phyloP scores from a whole-genome alignment of 1,140 invertebrate genomes.

The Drosophila tropicalis region DNA sequence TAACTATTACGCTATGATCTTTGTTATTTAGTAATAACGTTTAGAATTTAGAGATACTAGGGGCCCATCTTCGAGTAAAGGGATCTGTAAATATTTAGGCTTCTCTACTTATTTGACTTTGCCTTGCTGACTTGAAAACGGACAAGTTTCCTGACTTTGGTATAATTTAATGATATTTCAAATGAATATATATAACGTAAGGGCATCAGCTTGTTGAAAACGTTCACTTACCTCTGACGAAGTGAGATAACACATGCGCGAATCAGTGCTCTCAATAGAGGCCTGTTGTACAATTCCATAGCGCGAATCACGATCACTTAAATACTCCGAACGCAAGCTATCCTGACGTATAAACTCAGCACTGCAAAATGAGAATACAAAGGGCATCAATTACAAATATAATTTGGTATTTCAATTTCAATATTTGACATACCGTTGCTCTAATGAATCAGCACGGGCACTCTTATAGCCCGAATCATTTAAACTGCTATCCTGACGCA shows the following conservation, averaged over 20 bases:
- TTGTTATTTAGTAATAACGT: too few species aligned
- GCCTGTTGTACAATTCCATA: conserved; percentile 96
- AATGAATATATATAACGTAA: too few species aligned
- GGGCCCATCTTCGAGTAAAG: too few species aligned
- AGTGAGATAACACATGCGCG: conserved; percentile 95
- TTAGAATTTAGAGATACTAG: too few species aligned
- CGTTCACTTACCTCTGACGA: conserved; percentile 94
- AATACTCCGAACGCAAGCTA: conserved; percentile 93
- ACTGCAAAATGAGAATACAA: conserved; percentile 84
- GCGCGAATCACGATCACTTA: conserved; percentile 93
- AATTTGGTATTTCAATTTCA: background rate
- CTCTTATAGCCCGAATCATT: conserved; percentile 94
- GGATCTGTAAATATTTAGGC: too few species aligned
- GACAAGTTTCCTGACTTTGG: too few species aligned
- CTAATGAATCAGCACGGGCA: conserved; percentile 92
- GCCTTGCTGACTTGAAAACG: too few species aligned
- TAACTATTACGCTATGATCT: too few species aligned
- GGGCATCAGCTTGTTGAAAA: background rate
- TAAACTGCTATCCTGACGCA: conserved; percentile 91
- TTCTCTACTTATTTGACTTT: too few species aligned
- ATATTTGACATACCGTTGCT: conserved; percentile 87
- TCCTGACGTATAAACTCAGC: conserved; percentile 94
- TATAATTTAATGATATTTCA: too few species aligned
- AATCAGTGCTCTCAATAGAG: conserved; percentile 96
- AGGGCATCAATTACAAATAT: background rate